Base-by-base conservation (phyloP, 2,888 invertebrate genomes). In the Xestia ashworthii region DNA sequence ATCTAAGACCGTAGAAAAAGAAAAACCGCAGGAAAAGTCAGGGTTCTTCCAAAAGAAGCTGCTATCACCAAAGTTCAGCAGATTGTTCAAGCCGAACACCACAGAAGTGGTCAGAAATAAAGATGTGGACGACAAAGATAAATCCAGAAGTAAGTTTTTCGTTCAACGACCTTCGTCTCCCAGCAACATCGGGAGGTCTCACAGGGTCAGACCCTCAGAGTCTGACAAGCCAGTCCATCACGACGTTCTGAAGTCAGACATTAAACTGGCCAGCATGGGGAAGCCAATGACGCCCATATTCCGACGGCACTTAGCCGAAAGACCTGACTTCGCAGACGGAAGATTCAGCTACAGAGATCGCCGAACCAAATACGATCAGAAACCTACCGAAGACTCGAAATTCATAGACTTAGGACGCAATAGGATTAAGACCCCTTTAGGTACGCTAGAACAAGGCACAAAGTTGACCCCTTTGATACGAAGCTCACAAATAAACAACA, bases 251-350 rank as follows among this genome's bases (percentile, higher is more conserved):
- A 94, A 96, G 69, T 95, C 93, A 19, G 96, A 96, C 77, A 71
- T 96, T 0, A 96, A 96, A 69, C 82, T 96, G 6, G 96, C 96
- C 0, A 94, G 93, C 67, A 78, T 95, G 89, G 96, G 96, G 0
- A 96, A 96, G 74, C 97, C 96, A 0, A 95, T 96, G 96, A 97
- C 97, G 11, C 97, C 97, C 0, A 94, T 95, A 81, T 96, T 97
- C 87, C 89, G 96, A 8, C 83, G 97, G 9, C 94, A 94, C 78
- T 65, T 92, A 0, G 91, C 91, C 0, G 95, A 95, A 3, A 91
- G 87, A 69, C 91, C 94, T 0, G 95, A 95, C 12, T 94, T 94
- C 78, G 94, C 92, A 0, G 96, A 95, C 78, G 95, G 94, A 0
- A 86, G 97, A 38, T 96, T 93, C 90, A 97, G 97, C 79, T 96